These are phyloP conservation scores for Lucilia cuprina DNA, from an alignment of 1,140 invertebrate genomes.

Conservation along the genomic window DNA sequence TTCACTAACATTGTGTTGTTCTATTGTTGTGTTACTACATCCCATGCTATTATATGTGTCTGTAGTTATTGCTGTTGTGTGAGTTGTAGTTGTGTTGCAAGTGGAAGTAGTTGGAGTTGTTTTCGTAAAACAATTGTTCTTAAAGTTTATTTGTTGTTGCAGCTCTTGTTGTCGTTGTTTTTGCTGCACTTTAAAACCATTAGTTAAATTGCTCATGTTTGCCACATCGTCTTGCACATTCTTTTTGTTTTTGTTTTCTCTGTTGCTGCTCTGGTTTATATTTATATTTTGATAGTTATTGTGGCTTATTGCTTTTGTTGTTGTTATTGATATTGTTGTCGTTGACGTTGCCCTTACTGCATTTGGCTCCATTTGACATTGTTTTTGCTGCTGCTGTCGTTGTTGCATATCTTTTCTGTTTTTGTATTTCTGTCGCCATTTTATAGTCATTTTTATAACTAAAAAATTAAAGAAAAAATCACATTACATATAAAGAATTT, in stretches of 20 bases:
- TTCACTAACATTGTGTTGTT: neutral
- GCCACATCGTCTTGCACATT: constrained; percentile 5
- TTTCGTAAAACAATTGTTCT: neutral
- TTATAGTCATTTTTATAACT: constrained; percentile 54
- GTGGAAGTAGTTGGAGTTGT: neutral
- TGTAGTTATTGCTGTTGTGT: neutral
- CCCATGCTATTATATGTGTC: neutral
- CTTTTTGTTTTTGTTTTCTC: neutral
- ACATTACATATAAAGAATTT: neutral
- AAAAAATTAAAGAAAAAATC: neutral
- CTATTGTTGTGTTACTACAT: neutral
- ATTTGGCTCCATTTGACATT: constrained; percentile 1
- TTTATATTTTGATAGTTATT: neutral
- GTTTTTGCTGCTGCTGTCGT: constrained; percentile 42
- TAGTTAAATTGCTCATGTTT: constrained; percentile 20
- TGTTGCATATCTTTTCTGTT: constrained; percentile 49
- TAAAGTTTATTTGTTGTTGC: neutral
- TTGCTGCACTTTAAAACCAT: neutral
- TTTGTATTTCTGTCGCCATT: constrained; percentile 62
- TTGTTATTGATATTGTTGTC: neutral
- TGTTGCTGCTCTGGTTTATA: neutral
- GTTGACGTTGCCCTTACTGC: constrained; percentile 31
- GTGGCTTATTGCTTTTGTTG: constrained; percentile 3
- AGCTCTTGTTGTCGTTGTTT: constrained; percentile 14
- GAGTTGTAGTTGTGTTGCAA: neutral